Conservation (phyloP, 2,888 invertebrate genomes). For the Ischnus inquisitorius region DNA sequence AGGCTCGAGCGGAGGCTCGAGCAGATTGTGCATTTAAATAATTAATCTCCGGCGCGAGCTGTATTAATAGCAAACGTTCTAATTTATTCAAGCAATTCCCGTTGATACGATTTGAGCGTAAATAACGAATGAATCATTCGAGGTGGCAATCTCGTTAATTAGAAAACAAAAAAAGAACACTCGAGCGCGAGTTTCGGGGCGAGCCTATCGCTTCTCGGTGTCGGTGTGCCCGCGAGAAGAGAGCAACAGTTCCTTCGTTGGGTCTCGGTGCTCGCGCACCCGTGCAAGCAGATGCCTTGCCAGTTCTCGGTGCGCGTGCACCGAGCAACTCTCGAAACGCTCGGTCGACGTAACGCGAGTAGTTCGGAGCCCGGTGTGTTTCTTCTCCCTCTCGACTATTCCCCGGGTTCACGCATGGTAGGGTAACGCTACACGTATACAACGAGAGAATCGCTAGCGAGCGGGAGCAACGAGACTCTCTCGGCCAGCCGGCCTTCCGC, state of each 20-base stretch:
- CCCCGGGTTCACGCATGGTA: neutral
- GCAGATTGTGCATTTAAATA: neutral
- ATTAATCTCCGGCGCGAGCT: neutral
- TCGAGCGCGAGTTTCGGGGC: constrained; percentile 22
- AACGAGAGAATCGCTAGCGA: neutral
- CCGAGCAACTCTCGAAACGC: constrained; percentile 44
- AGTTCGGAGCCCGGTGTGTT: neutral
- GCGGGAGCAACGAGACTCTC: neutral
- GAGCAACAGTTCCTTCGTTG: too few relatives aligned
- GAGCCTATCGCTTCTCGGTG: neutral
- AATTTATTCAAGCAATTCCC: neutral
- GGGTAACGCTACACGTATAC: neutral
- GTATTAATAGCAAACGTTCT: neutral
- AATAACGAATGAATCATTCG: constrained; percentile 40
- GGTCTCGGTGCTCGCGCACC: constrained; percentile 51
- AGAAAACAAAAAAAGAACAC: neutral
- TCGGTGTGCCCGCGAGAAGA: too few relatives aligned
- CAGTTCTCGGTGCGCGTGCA: constrained; percentile 45
- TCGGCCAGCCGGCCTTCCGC: constrained; percentile 38
- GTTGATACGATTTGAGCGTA: neutral
- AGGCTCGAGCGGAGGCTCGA: neutral
- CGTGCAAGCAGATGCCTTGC: constrained; percentile 21
- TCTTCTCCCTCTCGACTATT: constrained; percentile 4
- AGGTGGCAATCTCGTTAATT: constrained; percentile 41
- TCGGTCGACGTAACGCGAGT: constrained; percentile 33